These are phyloP conservation scores for Pelvicachromis taeniatus DNA, from an alignment of 2,113 vertebrate species.

Conservation along the genomic window DNA sequence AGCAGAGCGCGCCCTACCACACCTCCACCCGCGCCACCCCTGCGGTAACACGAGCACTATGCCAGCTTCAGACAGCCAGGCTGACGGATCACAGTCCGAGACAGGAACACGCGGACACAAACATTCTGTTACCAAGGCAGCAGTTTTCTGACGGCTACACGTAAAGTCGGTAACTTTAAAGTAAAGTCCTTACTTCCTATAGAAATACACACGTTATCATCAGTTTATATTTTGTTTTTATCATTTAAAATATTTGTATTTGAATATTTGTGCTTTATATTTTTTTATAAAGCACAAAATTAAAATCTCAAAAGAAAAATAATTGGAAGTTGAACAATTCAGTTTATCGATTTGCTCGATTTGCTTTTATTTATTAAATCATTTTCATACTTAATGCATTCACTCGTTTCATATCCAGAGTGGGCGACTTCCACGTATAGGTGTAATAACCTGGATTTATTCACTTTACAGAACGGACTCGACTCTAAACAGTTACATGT, in stretches of 20 bases:
- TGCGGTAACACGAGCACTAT: not conserved
- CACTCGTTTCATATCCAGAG: not conserved
- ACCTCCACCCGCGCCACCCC: not conserved
- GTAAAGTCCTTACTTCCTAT: not conserved
- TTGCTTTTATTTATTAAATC: not conserved
- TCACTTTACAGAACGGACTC: too few relatives aligned
- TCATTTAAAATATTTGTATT: not conserved
- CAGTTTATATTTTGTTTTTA: not conserved
- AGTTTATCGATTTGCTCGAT: not conserved
- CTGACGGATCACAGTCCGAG: not conserved
- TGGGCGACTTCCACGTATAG: not conserved
- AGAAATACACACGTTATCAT: not conserved
- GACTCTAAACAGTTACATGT: too few relatives aligned
- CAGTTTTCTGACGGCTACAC: not conserved
- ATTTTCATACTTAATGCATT: not conserved
- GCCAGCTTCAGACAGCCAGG: not conserved
- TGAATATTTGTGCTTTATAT: too few relatives aligned
- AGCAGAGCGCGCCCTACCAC: not conserved
- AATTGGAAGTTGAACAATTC: not conserved
- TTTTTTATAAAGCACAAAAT: not conserved
- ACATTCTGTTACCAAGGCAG: not conserved
- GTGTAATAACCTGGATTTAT: too few relatives aligned
- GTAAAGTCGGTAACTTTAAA: not conserved
- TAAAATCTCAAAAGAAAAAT: not conserved
- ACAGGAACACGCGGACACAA: not conserved